These are phyloP conservation scores for Gnathonemus longibarbis DNA, from an alignment of 2,113 vertebrate genomes.

Conservation along the genomic window DNA sequence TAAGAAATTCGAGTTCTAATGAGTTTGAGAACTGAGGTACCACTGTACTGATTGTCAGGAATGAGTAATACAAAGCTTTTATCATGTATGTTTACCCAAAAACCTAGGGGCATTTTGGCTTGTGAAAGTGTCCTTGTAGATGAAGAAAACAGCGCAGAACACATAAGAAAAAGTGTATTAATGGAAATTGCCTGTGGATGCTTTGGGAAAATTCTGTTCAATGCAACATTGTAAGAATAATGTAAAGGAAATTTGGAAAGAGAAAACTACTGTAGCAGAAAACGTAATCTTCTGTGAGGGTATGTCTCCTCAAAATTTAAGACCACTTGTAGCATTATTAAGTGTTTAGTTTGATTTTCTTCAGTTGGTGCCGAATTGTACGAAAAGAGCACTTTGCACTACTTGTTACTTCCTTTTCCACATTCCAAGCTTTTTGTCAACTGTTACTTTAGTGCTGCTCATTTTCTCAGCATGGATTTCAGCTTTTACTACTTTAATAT, in stretches of 20 bases:
- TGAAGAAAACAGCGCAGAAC: not conserved
- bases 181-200: not conserved
- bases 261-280: not conserved
- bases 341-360: not conserved
- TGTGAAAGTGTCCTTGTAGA: not conserved
- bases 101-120: not conserved
- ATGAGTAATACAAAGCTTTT: not conserved
- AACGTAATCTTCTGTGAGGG: not conserved
- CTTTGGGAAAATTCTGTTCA: not conserved
- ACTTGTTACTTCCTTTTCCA: too few relatives aligned
- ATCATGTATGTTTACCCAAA: not conserved
- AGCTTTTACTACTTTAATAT: not conserved
- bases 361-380: not conserved
- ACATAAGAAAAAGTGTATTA: not conserved
- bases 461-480: not conserved
- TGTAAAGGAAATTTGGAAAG: not conserved
- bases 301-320: not conserved
- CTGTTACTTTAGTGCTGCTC: not conserved
- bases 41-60: not conserved
- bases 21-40: too few relatives aligned
- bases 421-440: not conserved
- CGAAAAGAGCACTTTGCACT: not conserved
- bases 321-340: not conserved
- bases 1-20: too few relatives aligned
- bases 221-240: not conserved